Conservation (phyloP, 2,797 vertebrate species). For the Tamandua tetradactyla region DNA sequence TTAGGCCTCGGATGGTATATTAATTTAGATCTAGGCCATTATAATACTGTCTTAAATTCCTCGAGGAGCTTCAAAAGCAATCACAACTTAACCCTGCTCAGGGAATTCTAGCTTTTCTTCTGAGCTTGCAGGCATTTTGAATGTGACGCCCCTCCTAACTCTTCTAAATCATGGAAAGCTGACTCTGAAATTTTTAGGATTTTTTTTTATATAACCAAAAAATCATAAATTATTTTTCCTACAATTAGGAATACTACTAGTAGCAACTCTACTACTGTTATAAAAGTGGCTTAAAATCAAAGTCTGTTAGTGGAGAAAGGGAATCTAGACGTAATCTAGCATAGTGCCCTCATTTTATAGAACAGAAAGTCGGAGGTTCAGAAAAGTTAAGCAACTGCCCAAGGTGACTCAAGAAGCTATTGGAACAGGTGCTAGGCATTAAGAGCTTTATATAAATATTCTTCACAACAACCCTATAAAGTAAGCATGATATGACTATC, state of each 20-base stretch:
- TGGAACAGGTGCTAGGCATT: neutral
- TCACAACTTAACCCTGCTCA: neutral
- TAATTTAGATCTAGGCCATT: slow-evolving; percentile 37
- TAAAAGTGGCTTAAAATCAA: neutral
- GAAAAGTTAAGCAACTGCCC: neutral
- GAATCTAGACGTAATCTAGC: neutral
- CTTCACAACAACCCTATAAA: neutral
- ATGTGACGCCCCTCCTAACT: neutral
- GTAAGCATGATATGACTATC: neutral
- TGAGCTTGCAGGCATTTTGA: neutral
- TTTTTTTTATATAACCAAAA: neutral
- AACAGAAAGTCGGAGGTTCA: neutral
- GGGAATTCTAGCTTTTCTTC: slow-evolving; percentile 2
- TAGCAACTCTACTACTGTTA: neutral
- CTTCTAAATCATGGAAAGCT: neutral
- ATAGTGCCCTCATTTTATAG: neutral
- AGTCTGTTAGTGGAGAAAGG: neutral
- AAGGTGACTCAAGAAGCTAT: neutral
- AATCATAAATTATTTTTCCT: neutral
- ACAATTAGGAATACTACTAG: neutral
- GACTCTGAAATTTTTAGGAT: slow-evolving; percentile 5
- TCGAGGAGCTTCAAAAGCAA: slow-evolving; percentile 28
- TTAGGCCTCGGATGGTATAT: neutral
- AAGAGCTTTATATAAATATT: neutral
- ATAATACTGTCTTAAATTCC: slow-evolving; percentile 8